Evolutionary conservation across 1,140 invertebrate genomes (phyloP).

Genomic region (Drosophila ambigua): DNA sequence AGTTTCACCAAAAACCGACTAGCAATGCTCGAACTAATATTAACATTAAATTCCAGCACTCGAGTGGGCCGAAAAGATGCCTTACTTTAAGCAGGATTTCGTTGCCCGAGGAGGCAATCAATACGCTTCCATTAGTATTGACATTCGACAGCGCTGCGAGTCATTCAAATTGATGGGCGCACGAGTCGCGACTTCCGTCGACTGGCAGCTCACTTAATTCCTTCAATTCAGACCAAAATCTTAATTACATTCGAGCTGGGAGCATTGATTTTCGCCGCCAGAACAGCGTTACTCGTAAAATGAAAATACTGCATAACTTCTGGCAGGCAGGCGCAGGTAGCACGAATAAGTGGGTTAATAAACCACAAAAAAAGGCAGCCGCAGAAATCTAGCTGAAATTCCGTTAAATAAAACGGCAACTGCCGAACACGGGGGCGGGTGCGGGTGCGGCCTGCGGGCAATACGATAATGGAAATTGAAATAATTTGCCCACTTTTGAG

Average conservation of each 20-base stretch:
- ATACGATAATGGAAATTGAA: conserved; percentile 82
- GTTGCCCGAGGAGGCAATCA: too few relatives aligned
- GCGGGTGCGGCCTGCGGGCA: conserved; percentile 26
- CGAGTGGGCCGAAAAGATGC: too few relatives aligned
- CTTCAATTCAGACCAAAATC: neutral
- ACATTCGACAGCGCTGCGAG: too few relatives aligned
- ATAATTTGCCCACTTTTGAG: conserved; percentile 78
- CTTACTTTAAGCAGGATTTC: too few relatives aligned
- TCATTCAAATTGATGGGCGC: too few relatives aligned
- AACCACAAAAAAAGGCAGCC: conserved; percentile 47
- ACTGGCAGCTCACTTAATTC: neutral
- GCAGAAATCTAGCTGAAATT: conserved; percentile 52
- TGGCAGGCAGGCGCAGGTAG: conserved; percentile 27
- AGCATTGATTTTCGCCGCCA: conserved; percentile 18
- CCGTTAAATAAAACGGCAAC: conserved; percentile 47
- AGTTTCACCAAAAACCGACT: too few relatives aligned
- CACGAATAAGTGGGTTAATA: conserved; percentile 66
- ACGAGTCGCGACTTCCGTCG: too few relatives aligned
- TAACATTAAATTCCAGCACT: too few relatives aligned
- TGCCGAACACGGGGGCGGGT: neutral
- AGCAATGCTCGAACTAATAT: too few relatives aligned
- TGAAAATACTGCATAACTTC: conserved; percentile 17
- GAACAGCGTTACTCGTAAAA: conserved; percentile 1
- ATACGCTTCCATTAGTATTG: too few relatives aligned
- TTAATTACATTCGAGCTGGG: conserved; percentile 9